phyloP scores from a whole-genome alignment of 2,797 vertebrate genomes.

The Cottoperca gobio region DNA sequence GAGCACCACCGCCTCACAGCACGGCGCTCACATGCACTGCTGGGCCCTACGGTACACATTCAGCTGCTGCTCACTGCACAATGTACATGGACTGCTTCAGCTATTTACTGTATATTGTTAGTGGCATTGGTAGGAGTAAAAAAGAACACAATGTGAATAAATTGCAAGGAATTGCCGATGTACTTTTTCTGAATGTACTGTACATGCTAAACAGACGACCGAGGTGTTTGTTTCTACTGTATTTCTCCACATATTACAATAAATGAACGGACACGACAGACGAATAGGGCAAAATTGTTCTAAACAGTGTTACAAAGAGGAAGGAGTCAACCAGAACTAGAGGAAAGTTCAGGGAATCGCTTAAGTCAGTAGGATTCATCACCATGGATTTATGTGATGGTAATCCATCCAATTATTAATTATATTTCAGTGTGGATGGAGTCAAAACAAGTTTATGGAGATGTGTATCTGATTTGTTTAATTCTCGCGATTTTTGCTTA shows the following conservation, averaged over 20 bases:
- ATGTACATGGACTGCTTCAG: neutral
- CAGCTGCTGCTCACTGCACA: conserved; percentile 21
- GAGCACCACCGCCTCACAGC: conserved; percentile 16
- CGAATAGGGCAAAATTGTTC: no score
- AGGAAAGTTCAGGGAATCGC: no score
- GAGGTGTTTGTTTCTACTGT: neutral
- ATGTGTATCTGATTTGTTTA: neutral
- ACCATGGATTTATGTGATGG: no score
- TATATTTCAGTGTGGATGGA: no score
- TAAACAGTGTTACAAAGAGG: no score
- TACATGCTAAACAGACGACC: neutral
- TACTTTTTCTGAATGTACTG: neutral
- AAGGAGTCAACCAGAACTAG: no score
- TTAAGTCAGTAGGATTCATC: no score
- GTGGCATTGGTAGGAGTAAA: neutral
- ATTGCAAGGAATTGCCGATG: neutral
- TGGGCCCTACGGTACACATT: neutral
- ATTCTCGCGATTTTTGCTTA: no score
- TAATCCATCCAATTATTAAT: no score
- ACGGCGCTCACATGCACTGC: neutral
- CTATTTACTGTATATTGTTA: neutral
- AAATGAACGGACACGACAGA: neutral
- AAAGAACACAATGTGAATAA: neutral
- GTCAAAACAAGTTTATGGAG: no score
- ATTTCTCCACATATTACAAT: neutral